phyloP scores from a whole-genome alignment of 1,140 invertebrate species.

The Pygmarrhopalites habei region DNA sequence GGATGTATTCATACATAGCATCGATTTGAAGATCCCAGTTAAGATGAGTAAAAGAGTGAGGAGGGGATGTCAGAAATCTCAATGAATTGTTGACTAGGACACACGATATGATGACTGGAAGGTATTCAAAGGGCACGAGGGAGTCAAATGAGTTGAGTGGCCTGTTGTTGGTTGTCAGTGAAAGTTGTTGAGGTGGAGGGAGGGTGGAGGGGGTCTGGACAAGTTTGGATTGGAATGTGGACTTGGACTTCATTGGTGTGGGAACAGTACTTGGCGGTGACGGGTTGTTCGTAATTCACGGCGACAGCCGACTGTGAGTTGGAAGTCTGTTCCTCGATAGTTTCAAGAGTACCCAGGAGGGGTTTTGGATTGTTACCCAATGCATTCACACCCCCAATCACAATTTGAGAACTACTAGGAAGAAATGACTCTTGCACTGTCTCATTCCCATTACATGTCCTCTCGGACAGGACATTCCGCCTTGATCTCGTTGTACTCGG shows the following conservation, averaged over 20 bases:
- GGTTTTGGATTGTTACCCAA: background rate
- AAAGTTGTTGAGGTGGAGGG: no score
- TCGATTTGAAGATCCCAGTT: no score
- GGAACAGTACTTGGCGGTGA: constrained; percentile 16
- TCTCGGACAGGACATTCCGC: constrained; percentile 48
- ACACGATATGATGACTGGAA: no score
- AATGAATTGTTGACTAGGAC: no score
- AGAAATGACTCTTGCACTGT: constrained; percentile 64
- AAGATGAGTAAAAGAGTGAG: no score
- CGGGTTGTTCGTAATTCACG: constrained; percentile 21
- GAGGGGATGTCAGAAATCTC: no score
- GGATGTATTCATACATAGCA: no score
- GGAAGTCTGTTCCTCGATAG: constrained; percentile 29
- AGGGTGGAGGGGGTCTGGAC: background rate
- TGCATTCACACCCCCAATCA: background rate
- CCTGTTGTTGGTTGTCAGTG: no score
- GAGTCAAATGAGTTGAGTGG: no score
- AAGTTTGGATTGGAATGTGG: constrained; percentile 1
- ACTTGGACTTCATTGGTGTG: constrained; percentile 8
- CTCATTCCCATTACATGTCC: constrained; percentile 65
- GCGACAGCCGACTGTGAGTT: constrained; percentile 16
- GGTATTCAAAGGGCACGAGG: no score
- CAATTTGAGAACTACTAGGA: constrained; percentile 42
- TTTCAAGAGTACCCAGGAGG: constrained; percentile 13
- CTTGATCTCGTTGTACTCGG: constrained; percentile 41